Conservation (phyloP, 2,113 vertebrate species). For the Oenanthe oenanthe region DNA sequence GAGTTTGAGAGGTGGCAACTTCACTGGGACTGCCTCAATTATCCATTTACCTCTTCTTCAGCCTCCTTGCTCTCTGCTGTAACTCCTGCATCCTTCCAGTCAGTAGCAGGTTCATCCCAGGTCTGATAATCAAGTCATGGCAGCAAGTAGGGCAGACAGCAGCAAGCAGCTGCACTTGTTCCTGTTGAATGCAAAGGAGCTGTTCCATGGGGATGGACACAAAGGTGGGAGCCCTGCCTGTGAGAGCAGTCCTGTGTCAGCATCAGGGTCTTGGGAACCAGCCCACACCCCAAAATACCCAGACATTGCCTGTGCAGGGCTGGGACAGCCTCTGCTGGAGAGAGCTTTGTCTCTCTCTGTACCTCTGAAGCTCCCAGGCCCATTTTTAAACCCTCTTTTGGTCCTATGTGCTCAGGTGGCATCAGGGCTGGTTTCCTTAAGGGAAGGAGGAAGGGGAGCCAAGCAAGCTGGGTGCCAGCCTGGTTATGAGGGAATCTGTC, state of each 20-base stretch:
- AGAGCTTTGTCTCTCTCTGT: background rate
- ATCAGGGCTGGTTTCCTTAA: background rate
- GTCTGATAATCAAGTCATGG: background rate
- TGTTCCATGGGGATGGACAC: accelerated
- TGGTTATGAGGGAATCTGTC: background rate
- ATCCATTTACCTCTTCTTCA: background rate
- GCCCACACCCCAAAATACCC: accelerated
- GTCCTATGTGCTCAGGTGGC: background rate
- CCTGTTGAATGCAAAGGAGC: background rate
- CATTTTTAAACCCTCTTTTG: background rate
- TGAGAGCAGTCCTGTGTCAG: background rate
- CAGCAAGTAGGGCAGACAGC: background rate
- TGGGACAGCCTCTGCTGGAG: background rate
- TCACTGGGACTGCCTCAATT: background rate
- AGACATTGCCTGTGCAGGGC: accelerated
- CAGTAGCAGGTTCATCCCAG: background rate
- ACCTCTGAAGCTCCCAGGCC: background rate
- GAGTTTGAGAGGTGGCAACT: background rate
- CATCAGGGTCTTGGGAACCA: background rate
- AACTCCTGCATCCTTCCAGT: background rate
- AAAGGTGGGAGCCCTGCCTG: background rate
- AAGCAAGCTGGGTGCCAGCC: background rate
- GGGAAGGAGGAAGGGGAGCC: background rate
- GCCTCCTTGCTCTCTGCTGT: background rate
- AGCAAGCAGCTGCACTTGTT: background rate